phyloP scores from a whole-genome alignment of 2,113 vertebrate species.

The Galemys pyrenaicus region DNA sequence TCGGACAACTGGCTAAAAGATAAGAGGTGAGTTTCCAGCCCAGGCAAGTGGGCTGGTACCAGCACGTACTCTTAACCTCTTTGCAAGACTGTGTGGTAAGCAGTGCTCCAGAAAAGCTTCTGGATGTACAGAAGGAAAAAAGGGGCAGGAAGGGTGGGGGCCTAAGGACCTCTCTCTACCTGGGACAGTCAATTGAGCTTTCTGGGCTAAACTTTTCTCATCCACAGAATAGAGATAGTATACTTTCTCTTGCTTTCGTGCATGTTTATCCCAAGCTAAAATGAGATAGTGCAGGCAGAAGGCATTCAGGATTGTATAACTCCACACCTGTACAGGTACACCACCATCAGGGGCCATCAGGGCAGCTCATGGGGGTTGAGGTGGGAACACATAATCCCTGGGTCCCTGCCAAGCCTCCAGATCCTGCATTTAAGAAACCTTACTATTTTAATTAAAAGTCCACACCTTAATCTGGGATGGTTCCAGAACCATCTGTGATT shows the following conservation, averaged over 20 bases:
- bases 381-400: too few species aligned
- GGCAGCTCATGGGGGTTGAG: too few species aligned
- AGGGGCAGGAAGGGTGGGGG: background rate
- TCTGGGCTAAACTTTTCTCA: background rate
- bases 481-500: background rate
- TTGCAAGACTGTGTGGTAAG: background rate
- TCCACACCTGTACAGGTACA: background rate
- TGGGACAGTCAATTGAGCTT: background rate
- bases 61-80: background rate
- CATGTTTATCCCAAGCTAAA: background rate
- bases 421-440: background rate
- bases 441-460: background rate
- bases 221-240: background rate
- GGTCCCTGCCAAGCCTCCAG: background rate
- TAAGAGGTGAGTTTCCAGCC: background rate
- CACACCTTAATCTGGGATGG: background rate
- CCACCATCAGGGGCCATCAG: background rate
- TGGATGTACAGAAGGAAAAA: background rate
- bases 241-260: background rate
- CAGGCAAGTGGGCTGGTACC: background rate
- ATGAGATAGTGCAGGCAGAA: too few species aligned
- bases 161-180: background rate
- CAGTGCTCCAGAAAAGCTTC: background rate
- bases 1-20: background rate
- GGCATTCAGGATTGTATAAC: too few species aligned